Base-by-base conservation (phyloP, 37 sponge, comb jelly and placozoan species). In the Theonella swinhoei region DNA sequence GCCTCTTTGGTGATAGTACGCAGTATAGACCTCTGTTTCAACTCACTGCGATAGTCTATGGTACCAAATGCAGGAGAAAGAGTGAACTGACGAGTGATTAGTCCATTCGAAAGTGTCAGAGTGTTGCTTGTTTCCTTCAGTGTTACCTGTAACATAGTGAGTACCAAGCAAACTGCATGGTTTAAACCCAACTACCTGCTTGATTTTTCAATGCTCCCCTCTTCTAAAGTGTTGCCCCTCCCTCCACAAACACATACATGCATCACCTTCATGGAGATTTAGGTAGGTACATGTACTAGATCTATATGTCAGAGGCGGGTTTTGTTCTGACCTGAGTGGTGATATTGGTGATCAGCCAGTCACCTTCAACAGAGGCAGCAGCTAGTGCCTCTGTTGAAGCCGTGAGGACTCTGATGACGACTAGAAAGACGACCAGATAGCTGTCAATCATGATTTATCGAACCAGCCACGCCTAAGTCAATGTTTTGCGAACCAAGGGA, bases 1-100 rank as follows among this genome's bases (percentile, higher is more conserved):
- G 74, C 85, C 62, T 89, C 90, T 1, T 75, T 65, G 22, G 37
- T 40, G 8, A 83, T 20, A 22, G 79, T 41, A 0, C 90, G 74
- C 35, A 89, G 39, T 14, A 89, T 33, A 23, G 84, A 68, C 26
- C 30, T 22, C 4, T 24, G 31, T 0, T 37, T 22, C 2, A 0
- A 8, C 31, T 72, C 60, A 60, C 90, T 89, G 61, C 41, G 37
- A 43, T 61, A 89, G 38, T 77, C 90, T 2, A 61, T 29, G 28
- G 85, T 84, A 1, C 80, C 90, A 54, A 89, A 83, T 33, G 86
- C 79, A 1, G 85, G 85, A 4, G 61, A 33, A n/a, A 76, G 17
- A 0, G 28, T 42, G 43, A 89, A 89, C 17, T n/a, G 9, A 0
- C 90, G 60, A 11, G 72, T 63, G 29, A 89, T 73, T 26, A 88